Evolutionary conservation across 2,888 invertebrate genomes (phyloP), one percentile per base, ranked within the genome.

Genomic region (Calliopum simillimum): DNA sequence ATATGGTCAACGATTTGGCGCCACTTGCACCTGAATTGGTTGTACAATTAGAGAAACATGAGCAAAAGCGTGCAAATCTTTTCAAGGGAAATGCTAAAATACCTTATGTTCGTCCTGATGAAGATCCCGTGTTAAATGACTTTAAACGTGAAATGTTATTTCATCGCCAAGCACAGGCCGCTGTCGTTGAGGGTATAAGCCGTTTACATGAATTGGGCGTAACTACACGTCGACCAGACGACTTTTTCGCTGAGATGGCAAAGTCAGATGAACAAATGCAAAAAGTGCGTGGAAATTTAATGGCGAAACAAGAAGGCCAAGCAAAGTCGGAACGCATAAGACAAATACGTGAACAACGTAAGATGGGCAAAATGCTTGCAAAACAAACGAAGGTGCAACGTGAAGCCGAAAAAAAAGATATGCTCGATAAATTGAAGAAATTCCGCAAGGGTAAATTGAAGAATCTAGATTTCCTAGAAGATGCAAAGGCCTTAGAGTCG

Each of bases 231-330:
- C 89, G 94, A 63, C 99, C 99, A 0, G 94, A 95, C 69, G 99
- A 99, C 86, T 99, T 97, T 85, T 99, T 98, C 87, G 99, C 99
- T 0, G 96, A 99, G 88, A 99, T 99, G 99, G 97, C 96, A 0
- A 99, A 99, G 86, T 89, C 95, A 14, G 99, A 99, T 87, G 91
- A 91, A 44, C 99, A 99, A 80, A 99, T 99, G 99, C 96, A 97
- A 80, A 98, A 97, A 87, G 92, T 97, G 0, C 89, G 96, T 61
- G 90, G 93, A 81, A 93, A 92, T 80, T 85, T 98, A 41, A 89
- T 95, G 87, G 91, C 94, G 25, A 95, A 95, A 82, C 94, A 98
- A 81, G 90, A 92, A 14, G 91, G 93, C 14, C 93, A 95, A 76
- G 94, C 97, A 67, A 90, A 94, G 75, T 93, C 94, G 0, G 98